Base-by-base conservation (phyloP, 2,113 vertebrate genomes). In the Daphoenositta chrysoptera region DNA sequence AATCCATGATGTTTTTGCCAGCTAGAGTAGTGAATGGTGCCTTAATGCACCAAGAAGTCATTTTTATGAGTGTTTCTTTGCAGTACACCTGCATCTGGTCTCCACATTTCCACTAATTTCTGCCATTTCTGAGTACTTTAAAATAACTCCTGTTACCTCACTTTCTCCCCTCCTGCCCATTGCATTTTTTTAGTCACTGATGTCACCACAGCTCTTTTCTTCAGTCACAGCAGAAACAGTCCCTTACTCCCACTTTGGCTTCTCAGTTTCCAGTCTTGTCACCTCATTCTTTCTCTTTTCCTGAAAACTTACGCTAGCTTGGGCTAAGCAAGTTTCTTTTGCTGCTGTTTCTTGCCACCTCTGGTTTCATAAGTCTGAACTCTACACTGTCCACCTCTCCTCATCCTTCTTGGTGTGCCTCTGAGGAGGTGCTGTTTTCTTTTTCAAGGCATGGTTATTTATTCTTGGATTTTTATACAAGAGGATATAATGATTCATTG, bases 131-230 rank as follows among this genome's bases (percentile, higher is more conserved):
- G 61, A 91, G 87, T 94, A 95, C 95, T 95, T 96, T 95, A 63
- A 96, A 97, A 92, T 91, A 95, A 96, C 35, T 94, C n/a, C 75
- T 93, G 91, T 97, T 96, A 92, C 87, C 90, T 95, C 93, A 96
- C 87, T 96, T 95, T 97, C 92, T 94, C 90, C 87, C 66, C 68
- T 95, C 69, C 91, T 87, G 82, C 51, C 68, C 73, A 40, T 90
- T 92, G 69, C 81, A 80, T 56, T 93, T 89, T 90, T 95, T 95
- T 60, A 90, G 92, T 93, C 65, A 76, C 72, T 93, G 87, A 92
- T 93, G 86, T 96, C 85, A 92, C 79, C 84, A 94, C 42, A 88
- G 54, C 40, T 89, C 60, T 94, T 89, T 94, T 76, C 50, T 78
- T 94, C 79, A 92, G 79, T 87, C 79, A 87, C 72, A 88, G 76